phyloP scores from a whole-genome alignment of 2,797 vertebrate species.

The Limosa lapponica region DNA sequence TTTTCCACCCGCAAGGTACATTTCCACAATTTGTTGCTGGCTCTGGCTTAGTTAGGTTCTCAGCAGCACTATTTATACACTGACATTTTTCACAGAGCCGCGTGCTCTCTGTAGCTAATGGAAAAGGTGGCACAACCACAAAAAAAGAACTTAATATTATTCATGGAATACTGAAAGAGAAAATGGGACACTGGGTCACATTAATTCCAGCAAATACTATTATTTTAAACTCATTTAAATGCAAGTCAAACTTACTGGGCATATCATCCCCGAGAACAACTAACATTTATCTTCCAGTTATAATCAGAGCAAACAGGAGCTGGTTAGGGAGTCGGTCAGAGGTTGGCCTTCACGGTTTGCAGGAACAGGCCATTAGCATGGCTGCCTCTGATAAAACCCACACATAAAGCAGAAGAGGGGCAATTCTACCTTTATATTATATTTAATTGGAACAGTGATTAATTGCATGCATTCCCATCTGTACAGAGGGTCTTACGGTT shows the following conservation, averaged over 20 bases:
- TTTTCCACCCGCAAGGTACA: background rate
- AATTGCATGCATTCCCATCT: background rate
- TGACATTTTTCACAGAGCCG: constrained; percentile 44
- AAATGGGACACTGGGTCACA: constrained; percentile 19
- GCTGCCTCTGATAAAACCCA: background rate
- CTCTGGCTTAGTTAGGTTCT: background rate
- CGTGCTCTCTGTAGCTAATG: background rate
- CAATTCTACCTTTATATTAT: background rate
- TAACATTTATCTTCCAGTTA: constrained; percentile 3
- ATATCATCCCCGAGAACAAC: background rate
- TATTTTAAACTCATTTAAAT: constrained; percentile 60
- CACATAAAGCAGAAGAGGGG: background rate
- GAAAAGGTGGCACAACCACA: background rate
- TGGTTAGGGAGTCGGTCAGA: background rate
- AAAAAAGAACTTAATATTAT: constrained; percentile 24
- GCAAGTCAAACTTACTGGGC: constrained; percentile 9
- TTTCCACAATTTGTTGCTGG: background rate
- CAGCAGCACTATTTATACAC: constrained; percentile 10
- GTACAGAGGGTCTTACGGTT: background rate
- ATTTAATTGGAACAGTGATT: background rate
- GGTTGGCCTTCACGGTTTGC: background rate
- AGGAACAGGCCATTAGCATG: background rate
- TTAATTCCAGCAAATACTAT: constrained; percentile 43
- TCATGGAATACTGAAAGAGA: constrained; percentile 37
- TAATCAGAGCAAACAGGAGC: background rate